Conservation (phyloP, 2,113 vertebrate species). For the Centrocercus urophasianus region DNA sequence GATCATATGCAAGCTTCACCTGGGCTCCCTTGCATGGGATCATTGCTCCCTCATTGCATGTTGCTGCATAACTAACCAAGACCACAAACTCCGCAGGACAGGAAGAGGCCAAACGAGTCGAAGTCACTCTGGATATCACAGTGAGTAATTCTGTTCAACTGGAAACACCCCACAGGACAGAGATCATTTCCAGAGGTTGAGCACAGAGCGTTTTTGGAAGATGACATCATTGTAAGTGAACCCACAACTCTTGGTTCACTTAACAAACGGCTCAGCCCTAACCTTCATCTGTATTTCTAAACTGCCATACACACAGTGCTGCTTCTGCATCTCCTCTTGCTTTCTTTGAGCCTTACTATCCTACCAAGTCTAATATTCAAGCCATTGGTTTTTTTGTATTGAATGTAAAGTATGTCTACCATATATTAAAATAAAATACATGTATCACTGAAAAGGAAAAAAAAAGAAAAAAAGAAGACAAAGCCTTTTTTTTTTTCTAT, state of each 20-base stretch:
- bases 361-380: background rate
- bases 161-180: background rate
- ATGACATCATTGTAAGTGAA: rapidly evolving
- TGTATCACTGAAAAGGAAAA: rapidly evolving
- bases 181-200: background rate
- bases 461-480: background rate
- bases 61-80: background rate
- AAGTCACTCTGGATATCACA: background rate
- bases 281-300: background rate
- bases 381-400: background rate
- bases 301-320: background rate
- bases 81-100: background rate
- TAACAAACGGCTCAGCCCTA: background rate
- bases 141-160: background rate
- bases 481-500: background rate
- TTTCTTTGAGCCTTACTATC: background rate
- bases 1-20: background rate
- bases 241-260: background rate
- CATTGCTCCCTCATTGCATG: rapidly evolving
- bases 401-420: background rate
- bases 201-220: background rate
- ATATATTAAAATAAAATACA: background rate
- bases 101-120: background rate
- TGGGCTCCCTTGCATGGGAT: too few species aligned
- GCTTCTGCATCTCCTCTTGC: background rate